Percentiles rank a stretch among this genome's conserved stretches.
Evolutionary conservation across 2,797 vertebrate genomes (phyloP).

Genomic region (Ceyx erithaca): DNA sequence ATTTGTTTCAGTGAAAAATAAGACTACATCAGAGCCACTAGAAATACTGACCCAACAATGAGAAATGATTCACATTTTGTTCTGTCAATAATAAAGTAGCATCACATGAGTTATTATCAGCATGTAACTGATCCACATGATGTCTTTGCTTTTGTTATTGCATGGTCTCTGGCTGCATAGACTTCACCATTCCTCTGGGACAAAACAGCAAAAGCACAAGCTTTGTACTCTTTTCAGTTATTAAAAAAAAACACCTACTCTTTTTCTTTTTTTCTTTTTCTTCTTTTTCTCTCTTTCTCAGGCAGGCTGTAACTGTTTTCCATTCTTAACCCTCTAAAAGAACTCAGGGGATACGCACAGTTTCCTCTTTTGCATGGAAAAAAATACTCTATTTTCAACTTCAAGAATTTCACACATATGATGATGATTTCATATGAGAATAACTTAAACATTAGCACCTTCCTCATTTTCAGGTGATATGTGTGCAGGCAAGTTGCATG

Average conservation of each 20-base stretch:
- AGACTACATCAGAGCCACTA: not conserved
- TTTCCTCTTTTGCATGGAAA: conserved; percentile 45
- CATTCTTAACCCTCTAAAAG: conserved; percentile 6
- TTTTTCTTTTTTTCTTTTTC: not conserved
- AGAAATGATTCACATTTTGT: conserved; percentile 34
- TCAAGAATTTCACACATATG: not conserved
- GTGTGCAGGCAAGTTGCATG: not conserved
- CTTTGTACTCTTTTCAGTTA: conserved; percentile 34
- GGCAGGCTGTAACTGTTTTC: not conserved
- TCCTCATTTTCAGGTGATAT: not conserved
- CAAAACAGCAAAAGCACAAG: not conserved
- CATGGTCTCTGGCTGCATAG: not conserved
- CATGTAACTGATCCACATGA: conserved; percentile 37
- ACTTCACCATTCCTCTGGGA: conserved; percentile 22
- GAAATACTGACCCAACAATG: conserved; percentile 23
- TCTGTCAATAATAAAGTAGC: conserved; percentile 43
- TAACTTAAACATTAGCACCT: conserved; percentile 41
- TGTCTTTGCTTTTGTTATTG: conserved; percentile 42
- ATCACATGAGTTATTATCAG: conserved; percentile 31
- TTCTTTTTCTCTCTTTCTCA: not conserved
- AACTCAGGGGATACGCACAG: not conserved
- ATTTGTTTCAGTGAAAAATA: not conserved
- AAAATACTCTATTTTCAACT: conserved; percentile 46
- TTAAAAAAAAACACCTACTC: conserved; percentile 23
- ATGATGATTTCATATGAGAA: conserved; percentile 58